These are phyloP conservation scores for Motacilla tschutschensis DNA, from an alignment of 2,113 vertebrate genomes.

Conservation along the genomic window DNA sequence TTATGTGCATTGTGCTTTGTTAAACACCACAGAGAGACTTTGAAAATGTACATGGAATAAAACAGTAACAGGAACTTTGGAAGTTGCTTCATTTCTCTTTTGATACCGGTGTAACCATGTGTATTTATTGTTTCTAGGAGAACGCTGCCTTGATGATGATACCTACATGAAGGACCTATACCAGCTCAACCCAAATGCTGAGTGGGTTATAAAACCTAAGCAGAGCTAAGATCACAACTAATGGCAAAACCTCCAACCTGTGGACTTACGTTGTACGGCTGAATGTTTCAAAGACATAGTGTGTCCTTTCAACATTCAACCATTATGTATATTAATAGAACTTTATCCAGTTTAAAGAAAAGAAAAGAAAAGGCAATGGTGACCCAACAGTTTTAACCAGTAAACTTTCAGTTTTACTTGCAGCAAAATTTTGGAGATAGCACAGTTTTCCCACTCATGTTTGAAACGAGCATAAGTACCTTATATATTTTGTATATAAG, in stretches of 20 bases:
- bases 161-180: slow-evolving; percentile 93
- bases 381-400: neutral
- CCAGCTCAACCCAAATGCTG: slow-evolving; percentile 90
- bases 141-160: slow-evolving; percentile 87
- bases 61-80: neutral
- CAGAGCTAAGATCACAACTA: slow-evolving; percentile 28
- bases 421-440: neutral
- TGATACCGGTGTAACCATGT: neutral
- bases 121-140: slow-evolving; percentile 72
- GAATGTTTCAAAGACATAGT: slow-evolving; percentile 20
- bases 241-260: neutral
- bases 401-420: neutral
- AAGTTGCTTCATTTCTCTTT: neutral
- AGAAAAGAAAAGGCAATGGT: neutral
- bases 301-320: neutral
- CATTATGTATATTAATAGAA: neutral
- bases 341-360: neutral
- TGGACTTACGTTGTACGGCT: neutral
- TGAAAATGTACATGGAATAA: neutral
- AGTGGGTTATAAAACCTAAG: slow-evolving; percentile 91
- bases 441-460: neutral
- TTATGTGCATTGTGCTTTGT: neutral
- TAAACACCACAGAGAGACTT: neutral
- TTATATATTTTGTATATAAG: slow-evolving; percentile 20
- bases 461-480: neutral